Percentiles rank a stretch among this genome's conserved stretches.
These are phyloP conservation scores for Agrilus biguttatus DNA, from an alignment of 2,888 invertebrate genomes.

Conservation along the genomic window DNA sequence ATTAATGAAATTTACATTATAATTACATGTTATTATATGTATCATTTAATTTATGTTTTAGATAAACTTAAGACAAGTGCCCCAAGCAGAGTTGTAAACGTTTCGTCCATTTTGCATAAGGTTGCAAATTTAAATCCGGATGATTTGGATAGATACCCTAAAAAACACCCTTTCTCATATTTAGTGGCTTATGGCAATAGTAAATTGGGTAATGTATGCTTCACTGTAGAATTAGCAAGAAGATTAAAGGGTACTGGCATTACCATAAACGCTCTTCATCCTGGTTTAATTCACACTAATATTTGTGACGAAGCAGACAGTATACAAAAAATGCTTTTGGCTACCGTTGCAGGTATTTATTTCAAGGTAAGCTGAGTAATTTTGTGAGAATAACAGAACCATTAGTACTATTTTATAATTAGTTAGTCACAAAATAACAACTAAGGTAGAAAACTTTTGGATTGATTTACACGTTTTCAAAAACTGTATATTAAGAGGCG, in stretches of 20 bases:
- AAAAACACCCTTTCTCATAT: no score
- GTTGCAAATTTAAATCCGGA: constrained; percentile 10
- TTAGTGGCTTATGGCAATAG: not conserved
- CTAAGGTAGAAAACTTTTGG: no score
- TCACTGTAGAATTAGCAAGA: not conserved
- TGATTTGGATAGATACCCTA: constrained; percentile 8
- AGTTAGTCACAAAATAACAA: no score
- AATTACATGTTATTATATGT: not conserved
- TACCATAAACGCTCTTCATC: not conserved
- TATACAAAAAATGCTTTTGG: not conserved
- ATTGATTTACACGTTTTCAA: no score
- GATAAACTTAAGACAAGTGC: constrained; percentile 32
- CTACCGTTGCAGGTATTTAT: no score
- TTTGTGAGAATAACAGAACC: no score
- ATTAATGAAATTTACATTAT: not conserved
- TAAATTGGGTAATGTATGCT: not conserved
- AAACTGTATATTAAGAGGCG: no score
- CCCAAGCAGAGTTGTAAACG: constrained; percentile 18
- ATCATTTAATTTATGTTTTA: constrained; percentile 19
- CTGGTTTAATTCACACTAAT: not conserved
- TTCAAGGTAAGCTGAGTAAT: no score
- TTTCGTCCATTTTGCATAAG: constrained; percentile 14
- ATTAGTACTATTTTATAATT: no score
- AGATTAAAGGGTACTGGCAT: not conserved
- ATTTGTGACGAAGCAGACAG: constrained; percentile 2